Percentiles rank a stretch among this genome's conserved stretches.
Evolutionary conservation across 64 coral and sea anemone genomes (phyloP).

Genomic region (Platygyra sinensis): DNA sequence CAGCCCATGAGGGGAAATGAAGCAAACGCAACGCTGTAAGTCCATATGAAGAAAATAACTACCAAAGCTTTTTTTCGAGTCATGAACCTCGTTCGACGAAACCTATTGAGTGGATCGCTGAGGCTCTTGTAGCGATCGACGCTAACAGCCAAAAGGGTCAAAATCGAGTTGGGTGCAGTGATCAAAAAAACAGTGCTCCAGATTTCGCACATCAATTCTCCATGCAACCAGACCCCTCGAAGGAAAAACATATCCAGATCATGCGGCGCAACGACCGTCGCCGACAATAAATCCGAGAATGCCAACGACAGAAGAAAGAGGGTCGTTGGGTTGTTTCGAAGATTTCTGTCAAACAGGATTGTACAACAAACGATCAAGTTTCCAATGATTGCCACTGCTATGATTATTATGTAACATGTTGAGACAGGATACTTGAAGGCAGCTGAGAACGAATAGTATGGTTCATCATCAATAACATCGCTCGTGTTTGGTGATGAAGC

Average conservation of each 20-base stretch:
- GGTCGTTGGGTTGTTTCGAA: conserved; percentile 35
- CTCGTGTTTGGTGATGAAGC: background rate
- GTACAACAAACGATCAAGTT: conserved; percentile 31
- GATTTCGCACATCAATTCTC: conserved; percentile 12
- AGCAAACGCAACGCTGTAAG: conserved; percentile 39
- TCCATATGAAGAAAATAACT: conserved; percentile 28
- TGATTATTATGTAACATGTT: conserved; percentile 3
- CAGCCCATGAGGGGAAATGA: conserved; percentile 15
- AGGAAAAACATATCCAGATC: conserved; percentile 39
- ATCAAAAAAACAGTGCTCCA: background rate
- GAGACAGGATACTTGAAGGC: background rate
- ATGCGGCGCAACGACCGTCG: background rate
- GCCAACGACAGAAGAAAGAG: conserved; percentile 31
- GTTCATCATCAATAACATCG: background rate
- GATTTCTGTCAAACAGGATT: conserved; percentile 8
- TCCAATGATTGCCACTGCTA: conserved; percentile 19
- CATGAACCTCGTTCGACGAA: conserved; percentile 51
- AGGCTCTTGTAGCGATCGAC: conserved; percentile 48
- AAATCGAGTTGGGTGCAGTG: conserved; percentile 37
- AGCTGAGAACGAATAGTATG: background rate
- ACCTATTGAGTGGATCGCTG: conserved; percentile 49
- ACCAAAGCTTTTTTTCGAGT: conserved; percentile 37
- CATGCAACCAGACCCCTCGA: conserved; percentile 30
- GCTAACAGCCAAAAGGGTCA: conserved; percentile 41
- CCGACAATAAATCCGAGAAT: conserved; percentile 50